Percentiles rank a stretch among this genome's conserved stretches.
These are phyloP conservation scores for Tapera naevia DNA, from an alignment of 2,797 vertebrate species.

Conservation along the genomic window DNA sequence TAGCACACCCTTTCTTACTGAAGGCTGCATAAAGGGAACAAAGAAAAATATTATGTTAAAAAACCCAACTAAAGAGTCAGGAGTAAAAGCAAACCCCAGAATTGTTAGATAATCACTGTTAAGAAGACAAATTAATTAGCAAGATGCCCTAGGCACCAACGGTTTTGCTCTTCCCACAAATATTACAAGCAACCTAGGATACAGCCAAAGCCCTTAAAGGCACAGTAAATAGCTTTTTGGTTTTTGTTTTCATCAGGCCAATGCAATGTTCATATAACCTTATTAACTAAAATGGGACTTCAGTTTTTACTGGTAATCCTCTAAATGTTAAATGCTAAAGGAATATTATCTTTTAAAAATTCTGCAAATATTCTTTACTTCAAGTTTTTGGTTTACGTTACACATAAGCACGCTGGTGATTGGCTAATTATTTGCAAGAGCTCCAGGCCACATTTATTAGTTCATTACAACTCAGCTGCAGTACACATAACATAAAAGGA, in stretches of 20 bases:
- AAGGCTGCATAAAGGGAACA: slow-evolving; percentile 76
- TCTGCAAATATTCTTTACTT: not conserved
- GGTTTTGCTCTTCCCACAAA: not conserved
- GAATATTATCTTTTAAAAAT: not conserved
- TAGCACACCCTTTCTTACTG: slow-evolving; percentile 91
- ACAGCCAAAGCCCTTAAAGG: not conserved
- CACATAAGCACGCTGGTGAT: not conserved
- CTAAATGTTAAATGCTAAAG: not conserved
- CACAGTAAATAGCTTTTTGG: not conserved
- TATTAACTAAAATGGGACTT: not conserved
- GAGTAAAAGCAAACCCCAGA: not conserved
- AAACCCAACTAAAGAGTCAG: not conserved
- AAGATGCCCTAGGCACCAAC: not conserved
- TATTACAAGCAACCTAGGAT: not conserved
- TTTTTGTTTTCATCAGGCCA: not conserved
- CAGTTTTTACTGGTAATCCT: not conserved
- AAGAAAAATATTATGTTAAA: not conserved
- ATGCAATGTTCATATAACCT: not conserved
- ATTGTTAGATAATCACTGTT: not conserved
- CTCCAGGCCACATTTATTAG: not conserved
- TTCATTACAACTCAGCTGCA: not conserved
- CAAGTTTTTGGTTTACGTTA: not conserved
- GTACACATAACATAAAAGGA: not conserved
- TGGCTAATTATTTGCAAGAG: not conserved
- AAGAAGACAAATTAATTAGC: not conserved